Base-by-base conservation (phyloP, 2,797 vertebrate genomes). In the Knipowitschia caucasica region DNA sequence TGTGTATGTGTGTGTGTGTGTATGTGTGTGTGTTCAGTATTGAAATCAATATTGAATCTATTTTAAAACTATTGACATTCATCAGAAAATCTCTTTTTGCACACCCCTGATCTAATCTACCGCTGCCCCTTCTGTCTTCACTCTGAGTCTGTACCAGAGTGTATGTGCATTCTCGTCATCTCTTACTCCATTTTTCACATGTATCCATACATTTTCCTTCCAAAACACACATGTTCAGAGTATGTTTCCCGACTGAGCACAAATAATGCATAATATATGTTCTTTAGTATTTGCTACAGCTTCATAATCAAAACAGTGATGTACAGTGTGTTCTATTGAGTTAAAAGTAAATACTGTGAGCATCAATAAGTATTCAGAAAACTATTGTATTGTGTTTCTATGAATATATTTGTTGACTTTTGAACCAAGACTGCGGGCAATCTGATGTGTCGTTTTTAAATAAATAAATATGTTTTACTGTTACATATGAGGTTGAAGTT, bases 361-460 rank as follows among this genome's bases (percentile, higher is more conserved):
- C 79, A 66, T 62, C 56, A 61, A 15, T 88, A 83, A n/a, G n/a
- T 85, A 69, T 82, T 71, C 44, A 73, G 69, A 80, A 75, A 78
- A 56, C 70, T 71, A 20, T 47, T 84, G 73, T 88, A 85, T 75
- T 80, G n/a, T n/a, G n/a, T n/a, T n/a, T n/a, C n/a, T 67, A 56
- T 83, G 78, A 83, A 72, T 81, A 74, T 82, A 77, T 73, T 80
- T 67, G 68, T 64, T 61, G 64, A 72, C 64, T 65, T 52, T 54
- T 61, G 78, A 82, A 73, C 10, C 42, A 86, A 89, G 86, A 91
- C 90, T 91, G 89, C 89, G 60, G 91, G 89, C 89, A 91, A 69
- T 63, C 71, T 61, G 64, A 61, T 51, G 52, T 58, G 58, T 82
- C 78, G 71, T 72, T 81, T 73, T 79, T 53, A 81, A 91, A 89